Evolutionary conservation across 2,113 vertebrate species (phyloP), one percentile per base, ranked within the genome.

Genomic region (Potamarius usumacintae): DNA sequence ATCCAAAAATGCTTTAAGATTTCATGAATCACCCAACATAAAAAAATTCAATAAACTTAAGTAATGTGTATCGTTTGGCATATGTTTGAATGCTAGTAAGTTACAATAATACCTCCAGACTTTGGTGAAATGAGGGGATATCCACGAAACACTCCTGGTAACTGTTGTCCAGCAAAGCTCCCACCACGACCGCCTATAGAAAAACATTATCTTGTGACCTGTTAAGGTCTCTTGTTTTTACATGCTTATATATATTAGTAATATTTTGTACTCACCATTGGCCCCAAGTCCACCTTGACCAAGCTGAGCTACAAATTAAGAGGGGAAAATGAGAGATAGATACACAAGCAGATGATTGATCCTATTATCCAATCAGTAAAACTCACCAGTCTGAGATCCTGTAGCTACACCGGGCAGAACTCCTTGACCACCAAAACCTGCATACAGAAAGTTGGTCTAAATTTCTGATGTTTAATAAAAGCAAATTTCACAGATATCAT

Each of bases 41-140:
- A 76, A 76, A 76, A 8, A 48, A 72, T 72, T 50, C 7, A 22
- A 50, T 76, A 10, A 22, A 8, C 34, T 30, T 71, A 71, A 7
- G n/a, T 8, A 72, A 72, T 10, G 18, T 42, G 71, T 48, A 74
- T 9, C 8, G 18, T 22, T 74, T 20, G 42, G 18, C 72, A 52
- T 10, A 77, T 25, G 5, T 52, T 77, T 34, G 6, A 72, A 72
- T 50, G 5, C 10, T 77, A 15, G 22, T n/a, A 12, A 69, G 18
- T 34, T 50, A 53, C 18, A 30, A 53, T 53, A 67, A 60, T 91
- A 92, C 91, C 90, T 88, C 89, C 89, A 79, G 86, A 76, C 87
- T 92, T 92, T 72, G 91, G 91, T 86, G 88, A 85, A 76, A 89
- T 90, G 7, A 92, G 86, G 52, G 91, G 91, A 79, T 90, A 92